Base-by-base conservation (phyloP, 2,113 vertebrate genomes). In the Hemichromis elongatus region DNA sequence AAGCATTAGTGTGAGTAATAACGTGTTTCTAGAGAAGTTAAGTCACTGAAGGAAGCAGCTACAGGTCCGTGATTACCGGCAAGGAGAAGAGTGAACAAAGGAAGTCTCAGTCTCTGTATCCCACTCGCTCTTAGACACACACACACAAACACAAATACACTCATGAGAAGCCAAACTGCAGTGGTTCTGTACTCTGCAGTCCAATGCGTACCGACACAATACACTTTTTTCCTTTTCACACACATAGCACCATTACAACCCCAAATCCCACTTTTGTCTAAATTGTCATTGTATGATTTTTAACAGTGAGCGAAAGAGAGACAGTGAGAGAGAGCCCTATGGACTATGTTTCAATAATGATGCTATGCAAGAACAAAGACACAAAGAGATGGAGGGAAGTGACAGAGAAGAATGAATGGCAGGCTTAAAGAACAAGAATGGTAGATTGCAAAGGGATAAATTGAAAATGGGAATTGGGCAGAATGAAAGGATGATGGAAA, bases 331-430 rank as follows among this genome's bases (percentile, higher is more conserved):
- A 73, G 57, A 87, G 45, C 90, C 90, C 89, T 33, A 16, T 5
- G 50, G 85, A 88, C 84, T 83, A 77, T 28, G 86, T 91, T 92
- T 93, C 91, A 92, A 93, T 94, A 93, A 93, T 91, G 91, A 94
- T 92, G 78, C 89, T 85, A 68, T 80, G 73, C 8, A 45, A 81
- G 90, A 93, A 94, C 91, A 93, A 93, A 94, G 87, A 80, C 90
- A 91, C 90, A 93, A 91, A 92, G 87, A 79, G 82, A 93, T 89
- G 75, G 84, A 85, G 77, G 77, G 82, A 90, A 83, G 81, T 86
- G 54, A 75, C 82, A 88, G 80, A 91, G 82, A 85, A 78, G 83
- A 86, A 79, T 89, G 85, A 93, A 93, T 92, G 88, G 68, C 83
- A 40, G 87, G 86, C 87, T 93, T 90, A 92, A 88, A 90, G 83